Percentiles rank a stretch among this genome's conserved stretches.
These are phyloP conservation scores for Caenorhabditis sp. DNA, from an alignment of 2,888 invertebrate genomes.

Conservation along the genomic window DNA sequence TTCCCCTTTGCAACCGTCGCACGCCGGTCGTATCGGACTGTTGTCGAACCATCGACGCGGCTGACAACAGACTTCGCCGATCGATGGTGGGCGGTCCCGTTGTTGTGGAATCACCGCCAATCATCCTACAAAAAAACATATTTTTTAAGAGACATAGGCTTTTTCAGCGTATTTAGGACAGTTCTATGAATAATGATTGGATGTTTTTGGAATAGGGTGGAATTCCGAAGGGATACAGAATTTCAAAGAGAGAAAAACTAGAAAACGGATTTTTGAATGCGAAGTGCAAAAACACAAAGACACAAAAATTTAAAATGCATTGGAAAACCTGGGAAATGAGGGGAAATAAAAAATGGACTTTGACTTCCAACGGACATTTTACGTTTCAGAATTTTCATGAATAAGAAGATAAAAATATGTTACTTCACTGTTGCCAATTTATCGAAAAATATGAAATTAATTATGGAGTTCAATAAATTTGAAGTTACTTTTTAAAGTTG, in stretches of 20 bases:
- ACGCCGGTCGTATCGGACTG: slow-evolving; percentile 57
- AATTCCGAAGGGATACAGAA: neutral
- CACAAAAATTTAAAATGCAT: slow-evolving; percentile 3
- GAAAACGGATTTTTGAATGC: neutral
- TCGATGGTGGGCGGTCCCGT: slow-evolving; percentile 10
- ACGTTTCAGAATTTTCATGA: too few relatives aligned
- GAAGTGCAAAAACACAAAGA: neutral
- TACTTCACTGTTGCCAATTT: too few relatives aligned
- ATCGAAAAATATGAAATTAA: too few relatives aligned
- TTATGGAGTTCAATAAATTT: too few relatives aligned
- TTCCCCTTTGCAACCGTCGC: slow-evolving; percentile 42
- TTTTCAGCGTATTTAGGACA: neutral
- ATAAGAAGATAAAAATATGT: too few relatives aligned
- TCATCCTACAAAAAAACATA: slow-evolving; percentile 44
- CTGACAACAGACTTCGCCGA: slow-evolving; percentile 39
- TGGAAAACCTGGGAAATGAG: too few relatives aligned
- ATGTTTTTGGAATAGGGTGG: too few relatives aligned
- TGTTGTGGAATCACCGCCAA: slow-evolving; percentile 32
- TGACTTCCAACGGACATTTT: too few relatives aligned
- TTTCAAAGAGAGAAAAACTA: neutral
- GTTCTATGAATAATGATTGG: neutral
- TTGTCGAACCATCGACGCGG: slow-evolving; percentile 61
- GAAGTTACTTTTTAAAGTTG: too few relatives aligned
- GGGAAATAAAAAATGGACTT: too few relatives aligned
- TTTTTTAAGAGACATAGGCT: neutral